Percentiles rank a stretch among this genome's conserved stretches.
phyloP scores from a whole-genome alignment of 2,888 invertebrate species.

The Chrysolina haemoptera region DNA sequence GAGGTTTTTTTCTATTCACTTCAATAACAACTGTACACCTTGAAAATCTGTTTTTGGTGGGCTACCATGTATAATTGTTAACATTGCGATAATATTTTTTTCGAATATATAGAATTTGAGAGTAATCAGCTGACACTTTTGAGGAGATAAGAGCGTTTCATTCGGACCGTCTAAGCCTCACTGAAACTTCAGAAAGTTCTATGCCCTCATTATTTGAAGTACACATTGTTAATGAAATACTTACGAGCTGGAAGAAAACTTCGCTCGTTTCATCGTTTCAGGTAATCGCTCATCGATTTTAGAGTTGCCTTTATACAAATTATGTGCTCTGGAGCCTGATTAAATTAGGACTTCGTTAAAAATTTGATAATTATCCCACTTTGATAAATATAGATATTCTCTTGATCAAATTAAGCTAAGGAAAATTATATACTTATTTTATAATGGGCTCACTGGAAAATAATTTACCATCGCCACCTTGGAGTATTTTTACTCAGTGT shows the following conservation, averaged over 20 bases:
- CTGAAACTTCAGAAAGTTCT: neutral
- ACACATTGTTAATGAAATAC: conserved; percentile 15
- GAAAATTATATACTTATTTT: neutral
- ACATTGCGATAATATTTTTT: too few species aligned
- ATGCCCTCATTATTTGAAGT: neutral
- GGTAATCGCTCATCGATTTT: conserved; percentile 7
- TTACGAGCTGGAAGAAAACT: conserved; percentile 7
- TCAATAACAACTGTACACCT: too few species aligned
- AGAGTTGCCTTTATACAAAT: conserved; percentile 6
- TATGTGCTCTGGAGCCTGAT: neutral
- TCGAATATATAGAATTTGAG: too few species aligned
- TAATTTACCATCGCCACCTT: too few species aligned
- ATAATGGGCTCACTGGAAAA: too few species aligned
- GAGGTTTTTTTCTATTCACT: too few species aligned
- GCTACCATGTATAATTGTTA: too few species aligned
- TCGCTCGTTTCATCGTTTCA: neutral
- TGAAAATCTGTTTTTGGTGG: too few species aligned
- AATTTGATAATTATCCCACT: neutral
- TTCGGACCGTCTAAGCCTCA: neutral
- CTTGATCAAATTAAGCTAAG: neutral
- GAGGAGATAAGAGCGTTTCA: too few species aligned
- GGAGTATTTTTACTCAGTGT: too few species aligned
- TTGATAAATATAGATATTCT: neutral
- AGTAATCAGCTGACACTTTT: too few species aligned
- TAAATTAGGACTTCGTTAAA: neutral